Evolutionary conservation across 2,888 invertebrate genomes (phyloP), one percentile per base, ranked within the genome.

Genomic region (Aphidoletes aphidimyza): DNA sequence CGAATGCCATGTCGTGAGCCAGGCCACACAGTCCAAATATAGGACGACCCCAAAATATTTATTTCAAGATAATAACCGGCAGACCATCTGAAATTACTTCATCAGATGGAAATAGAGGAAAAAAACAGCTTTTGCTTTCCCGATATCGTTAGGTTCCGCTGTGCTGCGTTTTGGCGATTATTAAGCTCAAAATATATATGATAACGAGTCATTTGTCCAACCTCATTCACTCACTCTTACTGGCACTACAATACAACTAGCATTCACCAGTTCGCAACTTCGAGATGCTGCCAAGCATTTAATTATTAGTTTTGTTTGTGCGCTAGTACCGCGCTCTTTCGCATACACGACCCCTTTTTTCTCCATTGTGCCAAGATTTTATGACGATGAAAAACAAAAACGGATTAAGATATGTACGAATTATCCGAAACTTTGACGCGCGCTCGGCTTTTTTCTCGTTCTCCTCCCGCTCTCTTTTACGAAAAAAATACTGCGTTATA

Each of bases 341-440:
- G n/a, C 54, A 22, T 54, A 1, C 22, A 8, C 11, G 5, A 11
- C 22, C 22, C 22, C 5, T 54, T 54, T 5, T 54, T 54, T 11
- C 8, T 14, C 3, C 5, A 2, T 81, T 81, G 37, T 81, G 37
- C n/a, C 0, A 9, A 69, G 37, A 81, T 81, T 81, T 81, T 37
- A 81, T 81, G 81, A 81, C 37, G 5, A 37, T 19, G n/a, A 81
- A 81, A 81, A 81, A 81, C 37, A 81, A 81, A 34, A 19, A 34
- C 78, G 14, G 69, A 69, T 69, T 19, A 69, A 69, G 69, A 69
- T 69, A 69, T 30, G 30, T 22, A 69, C 0, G 34, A 69, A 69
- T 14, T 69, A 30, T 69, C 30, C 69, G 34, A 69, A 69, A 69
- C 30, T 69, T 69, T 69, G 69, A 69, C 69, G 69, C 30, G 69